Conservation (phyloP, 64 coral and sea anemone genomes). For the Montipora sp. region DNA sequence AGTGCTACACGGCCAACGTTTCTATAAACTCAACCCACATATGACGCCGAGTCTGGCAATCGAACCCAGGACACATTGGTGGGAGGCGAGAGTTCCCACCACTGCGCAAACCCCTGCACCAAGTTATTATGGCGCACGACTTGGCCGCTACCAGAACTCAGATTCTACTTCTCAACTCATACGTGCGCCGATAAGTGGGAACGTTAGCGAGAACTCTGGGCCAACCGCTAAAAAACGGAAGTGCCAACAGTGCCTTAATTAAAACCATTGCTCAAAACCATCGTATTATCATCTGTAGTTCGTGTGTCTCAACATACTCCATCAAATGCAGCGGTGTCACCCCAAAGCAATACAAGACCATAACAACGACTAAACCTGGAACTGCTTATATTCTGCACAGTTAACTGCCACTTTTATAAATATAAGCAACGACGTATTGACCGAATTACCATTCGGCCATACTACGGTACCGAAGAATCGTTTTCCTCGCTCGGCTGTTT, state of each 20-base stretch:
- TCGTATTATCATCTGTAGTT: no score
- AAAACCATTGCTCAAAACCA: no score
- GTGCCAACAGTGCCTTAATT: conserved; percentile 25
- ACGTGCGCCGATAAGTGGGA: not conserved
- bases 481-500: conserved; percentile 5
- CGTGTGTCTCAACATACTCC: no score
- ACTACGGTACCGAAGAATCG: conserved; percentile 26
- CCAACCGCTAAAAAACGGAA: conserved; percentile 18
- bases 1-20: no score
- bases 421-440: conserved; percentile 21
- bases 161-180: conserved; percentile 48
- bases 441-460: conserved; percentile 27
- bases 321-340: conserved; percentile 41
- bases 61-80: no score
- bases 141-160: conserved; percentile 33
- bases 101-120: no score
- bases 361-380: no score
- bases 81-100: no score
- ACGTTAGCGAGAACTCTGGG: conserved; percentile 45
- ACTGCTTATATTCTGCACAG: conserved; percentile 11
- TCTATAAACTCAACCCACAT: no score
- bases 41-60: no score
- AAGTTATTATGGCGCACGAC: conserved; percentile 19
- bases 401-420: not conserved
- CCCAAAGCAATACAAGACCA: conserved; percentile 46